Conservation (phyloP, 23 tunicate species). For the Clavelina lepadiformis region DNA sequence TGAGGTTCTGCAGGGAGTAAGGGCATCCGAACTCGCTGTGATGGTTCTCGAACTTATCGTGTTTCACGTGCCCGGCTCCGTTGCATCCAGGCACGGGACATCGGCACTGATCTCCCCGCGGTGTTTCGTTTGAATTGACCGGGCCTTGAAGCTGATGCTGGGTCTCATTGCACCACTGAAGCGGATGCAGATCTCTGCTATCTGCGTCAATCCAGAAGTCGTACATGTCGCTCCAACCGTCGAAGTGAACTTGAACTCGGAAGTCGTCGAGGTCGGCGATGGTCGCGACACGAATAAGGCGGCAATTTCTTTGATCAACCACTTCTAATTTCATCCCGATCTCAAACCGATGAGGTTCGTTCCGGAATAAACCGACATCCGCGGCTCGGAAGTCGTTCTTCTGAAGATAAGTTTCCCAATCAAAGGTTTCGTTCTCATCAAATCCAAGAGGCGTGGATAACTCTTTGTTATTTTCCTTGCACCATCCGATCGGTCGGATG, state of each 20-base stretch:
- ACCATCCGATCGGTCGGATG: constrained; percentile 73
- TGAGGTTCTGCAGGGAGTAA: constrained; percentile 38
- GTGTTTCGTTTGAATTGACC: neutral
- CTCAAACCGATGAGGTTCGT: constrained; percentile 5
- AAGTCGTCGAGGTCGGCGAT: constrained; percentile 29
- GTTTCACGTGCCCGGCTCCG: constrained; percentile 50
- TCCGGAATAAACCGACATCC: neutral
- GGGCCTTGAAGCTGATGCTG: constrained; percentile 47
- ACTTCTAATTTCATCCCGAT: constrained; percentile 69
- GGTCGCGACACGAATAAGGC: constrained; percentile 55
- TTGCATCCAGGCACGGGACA: constrained; percentile 54
- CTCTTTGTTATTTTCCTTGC: constrained; percentile 13
- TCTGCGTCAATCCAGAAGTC: constrained; percentile 54
- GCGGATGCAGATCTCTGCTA: constrained; percentile 53
- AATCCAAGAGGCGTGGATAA: constrained; percentile 37
- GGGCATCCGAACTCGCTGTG: constrained; percentile 70
- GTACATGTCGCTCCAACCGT: constrained; percentile 53
- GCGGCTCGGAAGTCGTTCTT: constrained; percentile 17
- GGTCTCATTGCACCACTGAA: constrained; percentile 34
- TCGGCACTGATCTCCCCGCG: constrained; percentile 2
- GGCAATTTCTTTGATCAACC: constrained; percentile 47
- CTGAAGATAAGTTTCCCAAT: constrained; percentile 34
- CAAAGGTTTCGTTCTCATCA: constrained; percentile 11
- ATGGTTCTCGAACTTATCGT: constrained; percentile 24
- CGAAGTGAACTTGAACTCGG: constrained; percentile 58